Percentiles rank a stretch among this genome's conserved stretches.
Conservation (phyloP, 2,888 invertebrate genomes). For the Pristionchus maxplancki region DNA sequence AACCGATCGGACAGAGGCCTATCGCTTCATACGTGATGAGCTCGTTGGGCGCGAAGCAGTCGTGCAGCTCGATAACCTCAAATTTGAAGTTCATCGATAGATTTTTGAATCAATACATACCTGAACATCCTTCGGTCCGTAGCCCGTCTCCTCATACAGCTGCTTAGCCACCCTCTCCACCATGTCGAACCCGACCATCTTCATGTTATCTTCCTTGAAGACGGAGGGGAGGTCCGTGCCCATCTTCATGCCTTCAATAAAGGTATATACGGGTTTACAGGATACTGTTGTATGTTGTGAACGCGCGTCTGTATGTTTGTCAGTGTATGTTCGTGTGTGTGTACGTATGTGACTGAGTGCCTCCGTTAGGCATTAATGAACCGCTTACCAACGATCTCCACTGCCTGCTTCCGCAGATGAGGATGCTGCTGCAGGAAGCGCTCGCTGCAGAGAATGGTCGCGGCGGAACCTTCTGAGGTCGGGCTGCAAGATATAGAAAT, state of each 20-base stretch:
- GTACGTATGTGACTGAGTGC: not conserved
- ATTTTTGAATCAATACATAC: conserved; percentile 55
- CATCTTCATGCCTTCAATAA: conserved; percentile 89
- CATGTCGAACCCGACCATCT: conserved; percentile 79
- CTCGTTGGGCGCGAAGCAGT: conserved; percentile 98
- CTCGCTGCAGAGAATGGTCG: conserved; percentile 92
- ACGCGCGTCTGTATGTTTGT: too few relatives aligned
- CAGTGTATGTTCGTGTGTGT: not conserved
- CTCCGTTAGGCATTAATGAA: not conserved
- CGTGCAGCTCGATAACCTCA: conserved; percentile 89
- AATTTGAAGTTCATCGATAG: too few relatives aligned
- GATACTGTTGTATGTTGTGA: too few relatives aligned
- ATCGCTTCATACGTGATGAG: conserved; percentile 96
- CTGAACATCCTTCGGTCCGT: conserved; percentile 79
- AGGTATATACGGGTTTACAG: not conserved
- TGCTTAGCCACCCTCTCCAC: conserved; percentile 81
- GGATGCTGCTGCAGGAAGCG: conserved; percentile 87
- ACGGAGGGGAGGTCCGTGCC: conserved; percentile 91
- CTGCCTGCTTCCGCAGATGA: conserved; percentile 88
- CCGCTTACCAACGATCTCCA: conserved; percentile 87
- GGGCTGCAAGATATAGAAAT: conserved; percentile 83
- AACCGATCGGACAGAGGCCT: conserved; percentile 85
- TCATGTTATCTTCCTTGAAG: conserved; percentile 86
- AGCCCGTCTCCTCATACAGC: conserved; percentile 85
- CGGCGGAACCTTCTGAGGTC: conserved; percentile 96